Conservation (phyloP, 2,113 vertebrate genomes). For the Neodontobutis hainanensis region DNA sequence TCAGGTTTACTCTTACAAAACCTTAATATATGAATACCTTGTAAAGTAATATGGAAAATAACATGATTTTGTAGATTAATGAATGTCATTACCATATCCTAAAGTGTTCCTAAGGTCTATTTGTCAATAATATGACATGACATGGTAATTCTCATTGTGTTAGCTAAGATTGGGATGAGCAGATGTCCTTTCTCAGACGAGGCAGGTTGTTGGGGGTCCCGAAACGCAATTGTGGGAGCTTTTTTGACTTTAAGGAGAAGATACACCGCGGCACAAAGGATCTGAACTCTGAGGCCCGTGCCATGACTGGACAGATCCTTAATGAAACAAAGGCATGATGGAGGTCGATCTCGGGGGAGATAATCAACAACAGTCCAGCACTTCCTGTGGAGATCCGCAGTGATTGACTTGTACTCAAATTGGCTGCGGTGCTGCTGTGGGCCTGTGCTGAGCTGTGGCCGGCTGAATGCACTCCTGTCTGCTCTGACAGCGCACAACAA, state of each 20-base stretch:
- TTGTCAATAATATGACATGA: constrained; percentile 17
- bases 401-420: constrained; percentile 69
- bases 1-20: too few relatives aligned
- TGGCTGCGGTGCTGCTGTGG: constrained; percentile 44
- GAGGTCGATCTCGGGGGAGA: constrained; percentile 46
- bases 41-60: too few relatives aligned
- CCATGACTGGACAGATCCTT: constrained; percentile 47
- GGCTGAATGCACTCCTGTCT: constrained; percentile 40
- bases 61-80: too few relatives aligned
- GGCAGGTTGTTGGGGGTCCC: constrained; percentile 34
- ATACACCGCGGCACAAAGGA: constrained; percentile 35
- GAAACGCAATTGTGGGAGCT: constrained; percentile 31
- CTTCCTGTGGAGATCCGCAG: constrained; percentile 33
- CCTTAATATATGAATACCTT: too few relatives aligned
- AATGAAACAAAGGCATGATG: constrained; percentile 51
- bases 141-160: constrained; percentile 19
- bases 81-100: too few relatives aligned
- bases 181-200: too few relatives aligned
- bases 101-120: too few relatives aligned
- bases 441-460: constrained; percentile 16
- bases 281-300: constrained; percentile 32
- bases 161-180: too few relatives aligned
- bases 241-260: constrained; percentile 57
- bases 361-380: constrained; percentile 54
- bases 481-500: constrained; percentile 57